Percentiles rank a stretch among this genome's conserved stretches.
Conservation (phyloP, 2,797 vertebrate species). For the Philypnodon macrostomus region DNA sequence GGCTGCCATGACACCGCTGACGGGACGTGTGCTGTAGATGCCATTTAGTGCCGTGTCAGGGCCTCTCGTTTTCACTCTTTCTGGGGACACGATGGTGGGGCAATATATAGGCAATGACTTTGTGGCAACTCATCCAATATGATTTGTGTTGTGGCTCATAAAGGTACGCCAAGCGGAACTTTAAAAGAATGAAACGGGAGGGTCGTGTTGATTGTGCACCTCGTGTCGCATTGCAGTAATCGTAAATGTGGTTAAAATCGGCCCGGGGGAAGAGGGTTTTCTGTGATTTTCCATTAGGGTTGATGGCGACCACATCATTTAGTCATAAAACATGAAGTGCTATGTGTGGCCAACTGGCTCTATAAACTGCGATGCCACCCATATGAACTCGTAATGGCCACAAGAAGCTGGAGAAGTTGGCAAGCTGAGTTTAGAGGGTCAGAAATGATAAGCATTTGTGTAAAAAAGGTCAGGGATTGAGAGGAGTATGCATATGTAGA, state of each 20-base stretch:
- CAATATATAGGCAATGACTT: conserved; percentile 69
- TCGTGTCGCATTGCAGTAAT: conserved; percentile 69
- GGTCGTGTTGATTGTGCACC: conserved; percentile 46
- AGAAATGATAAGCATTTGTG: not conserved
- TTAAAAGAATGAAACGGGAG: conserved; percentile 66
- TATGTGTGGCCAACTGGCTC: conserved; percentile 24
- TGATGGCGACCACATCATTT: conserved; percentile 50
- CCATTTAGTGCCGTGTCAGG: conserved; percentile 40
- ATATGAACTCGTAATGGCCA: conserved; percentile 2
- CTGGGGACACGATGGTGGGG: too few species aligned
- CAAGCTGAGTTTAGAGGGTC: not conserved
- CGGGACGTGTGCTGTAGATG: conserved; percentile 53
- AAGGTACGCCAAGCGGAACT: conserved; percentile 67
- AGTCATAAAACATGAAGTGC: conserved; percentile 28
- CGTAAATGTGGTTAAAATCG: conserved; percentile 52
- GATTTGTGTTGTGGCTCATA: conserved; percentile 72
- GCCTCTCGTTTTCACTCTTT: conserved; percentile 31
- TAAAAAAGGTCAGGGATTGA: not conserved
- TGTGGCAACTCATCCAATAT: conserved; percentile 68
- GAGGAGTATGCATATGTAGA: too few species aligned
- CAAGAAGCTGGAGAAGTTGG: not conserved
- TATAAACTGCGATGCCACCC: conserved; percentile 14
- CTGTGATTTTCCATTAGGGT: conserved; percentile 41
- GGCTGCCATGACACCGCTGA: conserved; percentile 60
- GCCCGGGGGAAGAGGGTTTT: conserved; percentile 43